Percentiles rank a stretch among this genome's conserved stretches.
Evolutionary conservation across 2,113 vertebrate species (phyloP).

Genomic region (Macaca mulatta): DNA sequence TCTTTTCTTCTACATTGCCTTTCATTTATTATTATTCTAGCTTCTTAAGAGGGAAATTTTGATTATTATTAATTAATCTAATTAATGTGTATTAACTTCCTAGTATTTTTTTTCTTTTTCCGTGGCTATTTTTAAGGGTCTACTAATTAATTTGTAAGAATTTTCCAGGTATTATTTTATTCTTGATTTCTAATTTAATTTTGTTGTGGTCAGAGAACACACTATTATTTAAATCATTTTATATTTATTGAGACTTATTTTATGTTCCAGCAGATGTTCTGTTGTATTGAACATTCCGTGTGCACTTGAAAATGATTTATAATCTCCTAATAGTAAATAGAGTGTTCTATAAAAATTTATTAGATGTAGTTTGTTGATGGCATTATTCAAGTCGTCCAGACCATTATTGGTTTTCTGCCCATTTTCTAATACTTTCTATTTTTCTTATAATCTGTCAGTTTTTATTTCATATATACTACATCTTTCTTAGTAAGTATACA

Average conservation of each 20-base stretch:
- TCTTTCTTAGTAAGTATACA: not conserved
- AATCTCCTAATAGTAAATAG: not conserved
- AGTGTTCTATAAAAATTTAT: not conserved
- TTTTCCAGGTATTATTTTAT: not conserved
- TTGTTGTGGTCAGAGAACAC: not conserved
- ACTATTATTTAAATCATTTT: not conserved
- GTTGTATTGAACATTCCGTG: not conserved
- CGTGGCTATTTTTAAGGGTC: not conserved
- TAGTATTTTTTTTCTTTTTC: not conserved
- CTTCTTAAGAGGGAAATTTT: not conserved
- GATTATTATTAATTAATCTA: not conserved
- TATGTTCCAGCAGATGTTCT: not conserved
- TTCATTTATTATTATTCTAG: conserved; percentile 12
- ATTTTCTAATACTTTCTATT: not conserved
- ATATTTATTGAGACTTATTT: conserved; percentile 28
- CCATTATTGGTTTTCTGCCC: not conserved
- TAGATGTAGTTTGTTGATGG: not conserved
- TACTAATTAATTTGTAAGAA: not conserved
- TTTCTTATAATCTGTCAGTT: not conserved
- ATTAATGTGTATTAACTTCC: conserved; percentile 6
- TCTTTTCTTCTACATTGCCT: not conserved
- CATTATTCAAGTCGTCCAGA: not conserved
- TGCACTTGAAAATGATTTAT: not conserved
- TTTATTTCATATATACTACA: not conserved
- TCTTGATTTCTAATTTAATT: conserved; percentile 15